Base-by-base conservation (phyloP, 1,140 invertebrate genomes). In the Caerostris darwini region DNA sequence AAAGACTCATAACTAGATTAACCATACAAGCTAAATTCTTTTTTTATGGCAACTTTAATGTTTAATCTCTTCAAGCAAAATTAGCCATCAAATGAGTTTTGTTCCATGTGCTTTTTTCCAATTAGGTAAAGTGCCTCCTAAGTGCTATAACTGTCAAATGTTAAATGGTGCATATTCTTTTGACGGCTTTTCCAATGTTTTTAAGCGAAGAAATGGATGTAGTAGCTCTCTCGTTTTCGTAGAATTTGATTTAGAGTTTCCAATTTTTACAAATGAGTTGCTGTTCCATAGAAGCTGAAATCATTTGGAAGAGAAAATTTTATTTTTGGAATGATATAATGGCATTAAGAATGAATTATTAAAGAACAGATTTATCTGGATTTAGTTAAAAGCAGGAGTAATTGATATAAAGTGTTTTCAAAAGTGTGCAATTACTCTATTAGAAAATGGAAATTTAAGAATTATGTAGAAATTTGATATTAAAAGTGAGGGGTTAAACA, bases 21-120 rank as follows among this genome's bases (percentile, higher is more conserved):
- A 34, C 34, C 14, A 67, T 67, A 6, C 61, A 12, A 1, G n/a
- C 14, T 67, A 67, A 67, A n/a, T 67, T 12, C 0, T 50, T 77
- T 53, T n/a, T 50, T 12, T 77, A 34, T 34, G 34, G 34, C 34
- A 12, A 77, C 4, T 50, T 12, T 7, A 77, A 77, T 50, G 3
- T 77, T 77, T 77, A 77, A 77, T 77, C 34, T 12, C 34, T 77
- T 50, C 71, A 77, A 77, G 71, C 50, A 77, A 50, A 14, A 50
- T 77, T 77, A 77, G 34, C 71, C 71, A 77, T 50, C 10, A 77
- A 77, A 77, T 53, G 71, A 77, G 71, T 50, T 77, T 77, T 12
- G 71, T 77, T 34, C 8, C 12, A 10, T 64, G 14, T 61, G 7
- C 34, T n/a, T n/a, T n/a, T 77, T 77, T 53, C 3, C 34, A 77